These are phyloP conservation scores for Myiagra hebetior DNA, from an alignment of 2,113 vertebrate genomes.

Conservation along the genomic window DNA sequence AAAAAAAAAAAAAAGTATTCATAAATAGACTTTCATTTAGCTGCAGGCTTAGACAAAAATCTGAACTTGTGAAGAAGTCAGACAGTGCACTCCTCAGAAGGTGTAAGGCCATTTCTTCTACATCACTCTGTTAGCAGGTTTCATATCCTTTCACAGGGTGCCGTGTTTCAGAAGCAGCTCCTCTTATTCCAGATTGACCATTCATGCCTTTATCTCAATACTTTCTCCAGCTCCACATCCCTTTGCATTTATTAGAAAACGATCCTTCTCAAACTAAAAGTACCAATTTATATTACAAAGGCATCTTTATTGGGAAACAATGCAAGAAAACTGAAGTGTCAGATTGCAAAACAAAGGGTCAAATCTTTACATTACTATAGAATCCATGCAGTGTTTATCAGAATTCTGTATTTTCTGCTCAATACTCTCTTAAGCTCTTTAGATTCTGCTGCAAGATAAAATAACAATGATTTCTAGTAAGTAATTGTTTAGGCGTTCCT, in stretches of 20 bases:
- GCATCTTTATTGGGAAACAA: background rate
- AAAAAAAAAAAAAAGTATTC: background rate
- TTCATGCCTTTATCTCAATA: background rate
- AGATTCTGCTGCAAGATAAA: background rate
- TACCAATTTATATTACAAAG: background rate
- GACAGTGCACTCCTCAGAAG: background rate
- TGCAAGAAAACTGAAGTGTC: background rate
- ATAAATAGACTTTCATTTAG: background rate
- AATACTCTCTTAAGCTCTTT: background rate
- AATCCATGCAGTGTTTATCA: background rate
- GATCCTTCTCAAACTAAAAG: background rate
- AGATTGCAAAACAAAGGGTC: background rate
- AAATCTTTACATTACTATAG: background rate
- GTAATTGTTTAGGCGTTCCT: background rate
- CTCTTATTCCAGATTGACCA: background rate
- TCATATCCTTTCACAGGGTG: background rate
- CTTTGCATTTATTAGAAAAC: background rate
- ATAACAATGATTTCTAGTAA: background rate
- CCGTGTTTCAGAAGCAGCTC: background rate
- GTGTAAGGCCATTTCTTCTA: background rate
- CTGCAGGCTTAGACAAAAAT: background rate
- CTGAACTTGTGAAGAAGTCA: background rate
- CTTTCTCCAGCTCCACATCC: background rate
- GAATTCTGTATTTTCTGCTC: background rate
- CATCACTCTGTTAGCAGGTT: background rate